Evolutionary conservation across 1,140 invertebrate genomes (phyloP).

Genomic region (Elymnias hypermnestra): DNA sequence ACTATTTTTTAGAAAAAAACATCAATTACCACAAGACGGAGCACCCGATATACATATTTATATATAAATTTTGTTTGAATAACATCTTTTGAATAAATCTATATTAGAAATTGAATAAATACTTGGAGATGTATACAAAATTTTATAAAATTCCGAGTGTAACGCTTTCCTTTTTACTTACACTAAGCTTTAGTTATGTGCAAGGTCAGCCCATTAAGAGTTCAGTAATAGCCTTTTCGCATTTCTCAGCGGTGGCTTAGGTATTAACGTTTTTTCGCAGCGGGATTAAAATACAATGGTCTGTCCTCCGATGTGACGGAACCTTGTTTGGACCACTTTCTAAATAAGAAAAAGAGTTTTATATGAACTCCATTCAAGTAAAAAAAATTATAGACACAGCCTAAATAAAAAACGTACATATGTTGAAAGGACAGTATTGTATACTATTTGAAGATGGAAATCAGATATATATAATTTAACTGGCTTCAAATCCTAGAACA

Average conservation of each 20-base stretch:
- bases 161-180: conserved; percentile 5
- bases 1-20: no score
- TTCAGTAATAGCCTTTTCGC: conserved; percentile 45
- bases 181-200: conserved; percentile 23
- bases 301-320: conserved; percentile 14
- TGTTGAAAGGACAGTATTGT: no score
- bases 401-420: no score
- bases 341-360: conserved; percentile 1
- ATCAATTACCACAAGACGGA: no score
- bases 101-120: background rate
- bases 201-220: conserved; percentile 36
- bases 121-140: no score
- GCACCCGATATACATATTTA: no score
- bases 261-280: conserved; percentile 29
- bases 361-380: no score
- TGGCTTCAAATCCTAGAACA: no score
- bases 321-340: conserved; percentile 5
- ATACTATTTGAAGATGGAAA: no score
- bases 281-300: conserved; percentile 25
- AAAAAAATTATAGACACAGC: no score
- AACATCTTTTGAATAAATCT: background rate
- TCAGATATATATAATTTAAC: no score
- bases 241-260: conserved; percentile 34
- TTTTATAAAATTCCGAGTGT: background rate
- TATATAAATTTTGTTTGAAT: no score